phyloP scores from a whole-genome alignment of 2,888 invertebrate species.

The Cerastoderma edule region DNA sequence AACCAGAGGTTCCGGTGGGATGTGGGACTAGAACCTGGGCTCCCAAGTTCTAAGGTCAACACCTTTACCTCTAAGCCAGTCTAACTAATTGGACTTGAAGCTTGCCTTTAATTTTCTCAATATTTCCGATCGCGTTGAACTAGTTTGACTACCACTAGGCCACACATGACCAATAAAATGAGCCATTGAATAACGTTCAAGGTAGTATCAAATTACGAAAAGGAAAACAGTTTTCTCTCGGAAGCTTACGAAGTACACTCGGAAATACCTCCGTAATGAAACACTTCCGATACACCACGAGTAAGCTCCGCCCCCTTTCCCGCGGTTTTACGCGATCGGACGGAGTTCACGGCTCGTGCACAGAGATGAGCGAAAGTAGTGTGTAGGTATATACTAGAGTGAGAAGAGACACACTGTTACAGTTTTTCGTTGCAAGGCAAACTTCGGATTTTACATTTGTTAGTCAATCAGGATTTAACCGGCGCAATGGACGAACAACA shows the following conservation, averaged over 20 bases:
- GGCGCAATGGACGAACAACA: slow-evolving; percentile 40
- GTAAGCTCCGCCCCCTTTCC: slow-evolving; percentile 35
- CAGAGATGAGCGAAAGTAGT: slow-evolving; percentile 16
- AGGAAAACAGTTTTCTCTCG: no score
- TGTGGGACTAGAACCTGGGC: no score
- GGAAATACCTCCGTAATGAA: slow-evolving; percentile 5
- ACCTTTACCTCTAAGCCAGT: no score
- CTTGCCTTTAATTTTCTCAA: no score
- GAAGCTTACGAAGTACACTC: slow-evolving; percentile 5
- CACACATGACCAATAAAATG: no score
- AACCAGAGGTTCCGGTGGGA: no score
- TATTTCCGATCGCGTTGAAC: no score
- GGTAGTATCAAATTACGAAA: no score
- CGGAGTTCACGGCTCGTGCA: slow-evolving; percentile 39
- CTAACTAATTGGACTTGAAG: no score
- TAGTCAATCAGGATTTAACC: background rate
- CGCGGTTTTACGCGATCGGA: slow-evolving; percentile 6
- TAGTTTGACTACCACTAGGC: no score
- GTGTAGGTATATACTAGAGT: slow-evolving; percentile 12
- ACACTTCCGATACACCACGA: slow-evolving; percentile 14
- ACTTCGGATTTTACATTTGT: background rate
- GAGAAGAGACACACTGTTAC: background rate
- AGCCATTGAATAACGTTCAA: no score
- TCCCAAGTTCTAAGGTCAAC: no score
- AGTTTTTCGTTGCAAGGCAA: background rate